Percentiles rank a stretch among this genome's conserved stretches.
Evolutionary conservation across 2,888 invertebrate species (phyloP).

Genomic region (Chymomyza fuscimana): DNA sequence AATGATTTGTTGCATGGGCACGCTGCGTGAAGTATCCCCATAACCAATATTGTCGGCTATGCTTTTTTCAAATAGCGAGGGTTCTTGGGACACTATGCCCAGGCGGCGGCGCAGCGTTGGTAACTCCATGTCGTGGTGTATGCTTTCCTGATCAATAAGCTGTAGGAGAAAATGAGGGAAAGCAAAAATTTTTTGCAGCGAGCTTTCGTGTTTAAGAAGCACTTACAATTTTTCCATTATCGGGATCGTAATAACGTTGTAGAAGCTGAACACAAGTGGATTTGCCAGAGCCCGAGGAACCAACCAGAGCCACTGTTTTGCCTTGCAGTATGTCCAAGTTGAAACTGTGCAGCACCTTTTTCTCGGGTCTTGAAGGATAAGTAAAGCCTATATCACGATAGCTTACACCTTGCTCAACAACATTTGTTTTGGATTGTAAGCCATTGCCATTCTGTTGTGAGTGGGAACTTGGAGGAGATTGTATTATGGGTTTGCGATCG

Average conservation of each 20-base stretch:
- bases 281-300: conserved; percentile 89
- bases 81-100: conserved; percentile 95
- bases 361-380: conserved; percentile 89
- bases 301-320: conserved; percentile 87
- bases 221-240: conserved; percentile 82
- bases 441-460: conserved; percentile 41
- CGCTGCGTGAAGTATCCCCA: conserved; percentile 86
- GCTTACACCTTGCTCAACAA: conserved; percentile 68
- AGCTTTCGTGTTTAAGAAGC: conserved; percentile 19
- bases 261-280: conserved; percentile 89
- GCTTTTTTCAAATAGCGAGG: conserved; percentile 91
- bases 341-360: conserved; percentile 86
- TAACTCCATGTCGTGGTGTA: conserved; percentile 81
- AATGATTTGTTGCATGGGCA: conserved; percentile 86
- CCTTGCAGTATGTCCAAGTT: conserved; percentile 85
- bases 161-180: conserved; percentile 47
- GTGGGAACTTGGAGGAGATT: conserved; percentile 72
- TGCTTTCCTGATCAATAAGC: conserved; percentile 81
- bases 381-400: conserved; percentile 86
- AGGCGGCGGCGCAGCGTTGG: conserved; percentile 86
- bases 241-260: conserved; percentile 89
- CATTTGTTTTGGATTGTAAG: conserved; percentile 50
- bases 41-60: conserved; percentile 95
- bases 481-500: conserved; percentile 82
- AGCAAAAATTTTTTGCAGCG: not conserved